Evolutionary conservation across 2,113 vertebrate species (phyloP).

Genomic region (Pelvicachromis taeniatus): DNA sequence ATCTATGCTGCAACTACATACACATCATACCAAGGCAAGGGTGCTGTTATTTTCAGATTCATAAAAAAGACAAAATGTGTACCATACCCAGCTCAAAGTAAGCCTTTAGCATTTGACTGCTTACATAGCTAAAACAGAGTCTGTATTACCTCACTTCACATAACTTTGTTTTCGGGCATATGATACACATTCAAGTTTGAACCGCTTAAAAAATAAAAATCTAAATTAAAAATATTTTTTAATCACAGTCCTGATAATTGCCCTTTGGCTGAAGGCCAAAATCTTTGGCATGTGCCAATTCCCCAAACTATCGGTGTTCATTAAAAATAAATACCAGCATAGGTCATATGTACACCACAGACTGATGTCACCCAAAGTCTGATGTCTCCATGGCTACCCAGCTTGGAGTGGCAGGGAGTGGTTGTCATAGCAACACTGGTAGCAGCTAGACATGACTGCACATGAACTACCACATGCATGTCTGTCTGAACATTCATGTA

Average conservation of each 20-base stretch:
- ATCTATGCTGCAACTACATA: not conserved
- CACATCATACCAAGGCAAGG: not conserved
- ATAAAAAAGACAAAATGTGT: not conserved
- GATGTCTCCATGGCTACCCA: constrained; percentile 58
- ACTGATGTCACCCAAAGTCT: constrained; percentile 21
- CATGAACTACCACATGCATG: not conserved
- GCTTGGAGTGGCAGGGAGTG: constrained; percentile 67
- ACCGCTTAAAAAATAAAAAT: not conserved
- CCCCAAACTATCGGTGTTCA: not conserved
- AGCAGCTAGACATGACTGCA: not conserved
- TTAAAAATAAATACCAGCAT: not conserved
- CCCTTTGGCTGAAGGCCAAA: not conserved
- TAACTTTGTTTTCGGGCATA: not conserved
- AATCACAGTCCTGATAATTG: not conserved
- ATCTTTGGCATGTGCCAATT: not conserved
- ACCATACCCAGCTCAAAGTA: not conserved
- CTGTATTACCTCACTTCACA: not conserved
- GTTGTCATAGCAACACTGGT: constrained; percentile 54
- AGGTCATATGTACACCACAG: not conserved
- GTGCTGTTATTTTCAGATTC: not conserved
- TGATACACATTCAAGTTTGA: not conserved
- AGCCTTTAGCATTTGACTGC: not conserved
- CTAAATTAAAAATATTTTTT: not conserved
- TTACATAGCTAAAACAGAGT: not conserved
- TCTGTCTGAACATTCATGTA: not conserved